Conservation (phyloP, 2,888 invertebrate genomes). For the Podotricha telesiphe region DNA sequence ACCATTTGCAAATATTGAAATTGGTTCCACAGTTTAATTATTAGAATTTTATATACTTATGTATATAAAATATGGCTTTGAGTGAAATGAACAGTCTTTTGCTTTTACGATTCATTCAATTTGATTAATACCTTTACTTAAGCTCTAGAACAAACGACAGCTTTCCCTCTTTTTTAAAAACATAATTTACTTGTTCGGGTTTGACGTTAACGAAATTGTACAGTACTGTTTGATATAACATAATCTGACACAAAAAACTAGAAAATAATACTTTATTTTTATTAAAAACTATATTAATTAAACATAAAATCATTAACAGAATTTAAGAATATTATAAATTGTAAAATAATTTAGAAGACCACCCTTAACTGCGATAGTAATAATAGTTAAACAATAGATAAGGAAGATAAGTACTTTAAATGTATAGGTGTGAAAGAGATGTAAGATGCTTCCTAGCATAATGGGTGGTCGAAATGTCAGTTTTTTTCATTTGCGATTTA, state of each 20-base stretch:
- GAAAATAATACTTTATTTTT: too few species aligned
- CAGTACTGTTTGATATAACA: background rate
- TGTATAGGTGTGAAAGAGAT: slow-evolving; percentile 51
- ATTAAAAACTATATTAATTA: too few species aligned
- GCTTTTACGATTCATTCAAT: slow-evolving; percentile 1
- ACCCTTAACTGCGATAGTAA: slow-evolving; percentile 74
- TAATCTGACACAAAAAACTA: background rate
- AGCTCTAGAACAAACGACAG: slow-evolving; percentile 1
- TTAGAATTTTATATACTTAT: too few species aligned
- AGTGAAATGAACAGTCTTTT: background rate
- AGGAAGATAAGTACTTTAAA: slow-evolving; percentile 47
- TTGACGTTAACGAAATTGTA: background rate
- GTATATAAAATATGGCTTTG: too few species aligned
- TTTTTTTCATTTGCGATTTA: slow-evolving; percentile 68
- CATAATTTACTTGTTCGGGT: background rate
- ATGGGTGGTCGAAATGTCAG: slow-evolving; percentile 72
- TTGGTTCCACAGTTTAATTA: too few species aligned
- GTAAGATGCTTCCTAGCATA: slow-evolving; percentile 51
- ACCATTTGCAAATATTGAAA: too few species aligned
- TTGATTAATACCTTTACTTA: slow-evolving; percentile 4
- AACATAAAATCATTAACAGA: background rate
- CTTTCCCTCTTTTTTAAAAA: background rate
- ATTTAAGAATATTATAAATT: slow-evolving; percentile 24
- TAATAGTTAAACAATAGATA: slow-evolving; percentile 70
- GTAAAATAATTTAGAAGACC: slow-evolving; percentile 55